Conservation (phyloP, 2,888 invertebrate species). For the Lymantria monacha region DNA sequence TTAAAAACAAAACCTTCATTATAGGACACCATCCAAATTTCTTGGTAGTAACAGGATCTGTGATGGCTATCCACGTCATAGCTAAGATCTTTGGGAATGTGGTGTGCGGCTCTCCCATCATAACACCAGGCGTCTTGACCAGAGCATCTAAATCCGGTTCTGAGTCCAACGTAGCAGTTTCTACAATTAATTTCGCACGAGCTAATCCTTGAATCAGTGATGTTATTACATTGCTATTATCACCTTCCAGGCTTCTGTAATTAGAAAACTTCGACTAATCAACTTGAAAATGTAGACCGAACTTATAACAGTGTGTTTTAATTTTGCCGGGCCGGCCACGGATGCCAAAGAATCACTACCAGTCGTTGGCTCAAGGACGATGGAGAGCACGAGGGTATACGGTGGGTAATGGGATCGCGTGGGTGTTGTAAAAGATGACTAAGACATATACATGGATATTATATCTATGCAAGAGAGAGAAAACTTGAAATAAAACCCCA, state of each 20-base stretch:
- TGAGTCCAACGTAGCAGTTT: slow-evolving; percentile 56
- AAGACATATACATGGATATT: no score
- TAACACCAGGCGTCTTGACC: slow-evolving; percentile 58
- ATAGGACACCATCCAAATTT: slow-evolving; percentile 65
- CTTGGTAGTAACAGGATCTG: slow-evolving; percentile 53
- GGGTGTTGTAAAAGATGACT: no score
- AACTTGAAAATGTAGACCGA: background rate
- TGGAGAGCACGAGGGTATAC: no score
- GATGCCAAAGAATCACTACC: no score
- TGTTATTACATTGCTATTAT: slow-evolving; percentile 50
- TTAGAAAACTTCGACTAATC: background rate
- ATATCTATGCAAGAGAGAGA: no score
- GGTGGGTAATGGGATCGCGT: no score
- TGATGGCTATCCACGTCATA: slow-evolving; percentile 59
- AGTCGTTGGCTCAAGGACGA: no score
- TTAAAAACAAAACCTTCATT: slow-evolving; percentile 39
- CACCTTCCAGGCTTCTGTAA: slow-evolving; percentile 66
- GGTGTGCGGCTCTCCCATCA: slow-evolving; percentile 65
- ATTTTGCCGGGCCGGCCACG: no score
- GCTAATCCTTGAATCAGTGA: slow-evolving; percentile 55
- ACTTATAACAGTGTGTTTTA: background rate
- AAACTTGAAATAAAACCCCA: no score
- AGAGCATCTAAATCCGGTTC: slow-evolving; percentile 64
- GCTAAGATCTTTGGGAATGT: slow-evolving; percentile 65
- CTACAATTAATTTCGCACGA: slow-evolving; percentile 55